These are phyloP conservation scores for Climacteris rufus DNA, from an alignment of 2,113 vertebrate genomes.

Conservation along the genomic window DNA sequence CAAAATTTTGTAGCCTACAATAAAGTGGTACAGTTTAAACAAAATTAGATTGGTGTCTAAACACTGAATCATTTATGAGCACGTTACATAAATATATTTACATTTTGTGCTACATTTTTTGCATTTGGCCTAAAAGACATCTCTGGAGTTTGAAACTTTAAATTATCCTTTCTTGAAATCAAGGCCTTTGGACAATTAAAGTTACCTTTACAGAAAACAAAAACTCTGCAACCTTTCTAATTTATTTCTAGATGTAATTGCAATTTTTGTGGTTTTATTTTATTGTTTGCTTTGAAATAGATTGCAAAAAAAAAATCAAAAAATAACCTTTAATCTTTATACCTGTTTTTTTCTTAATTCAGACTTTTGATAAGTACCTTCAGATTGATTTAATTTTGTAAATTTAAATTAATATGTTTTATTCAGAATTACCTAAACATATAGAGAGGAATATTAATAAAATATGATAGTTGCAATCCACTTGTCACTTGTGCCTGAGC, in stretches of 20 bases:
- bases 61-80: conserved; percentile 70
- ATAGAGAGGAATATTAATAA: neutral
- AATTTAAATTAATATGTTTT: neutral
- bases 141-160: conserved; percentile 22
- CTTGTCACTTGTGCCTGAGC: neutral
- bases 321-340: neutral
- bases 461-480: neutral
- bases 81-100: conserved; percentile 64
- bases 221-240: neutral
- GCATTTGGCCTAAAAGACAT: conserved; percentile 42
- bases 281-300: neutral
- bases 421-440: neutral
- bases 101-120: conserved; percentile 55
- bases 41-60: conserved; percentile 66
- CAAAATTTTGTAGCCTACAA: conserved; percentile 17
- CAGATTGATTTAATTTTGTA: neutral
- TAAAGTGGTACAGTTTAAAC: conserved; percentile 49
- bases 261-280: neutral
- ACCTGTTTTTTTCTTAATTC: neutral
- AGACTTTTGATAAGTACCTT: neutral
- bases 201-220: neutral
- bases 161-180: conserved; percentile 7
- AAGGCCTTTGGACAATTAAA: neutral
- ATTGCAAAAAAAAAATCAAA: neutral
- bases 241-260: neutral